Evolutionary conservation across 2,113 vertebrate species (phyloP), one percentile per base, ranked within the genome.

Genomic region (Dromaius novaehollandiae): DNA sequence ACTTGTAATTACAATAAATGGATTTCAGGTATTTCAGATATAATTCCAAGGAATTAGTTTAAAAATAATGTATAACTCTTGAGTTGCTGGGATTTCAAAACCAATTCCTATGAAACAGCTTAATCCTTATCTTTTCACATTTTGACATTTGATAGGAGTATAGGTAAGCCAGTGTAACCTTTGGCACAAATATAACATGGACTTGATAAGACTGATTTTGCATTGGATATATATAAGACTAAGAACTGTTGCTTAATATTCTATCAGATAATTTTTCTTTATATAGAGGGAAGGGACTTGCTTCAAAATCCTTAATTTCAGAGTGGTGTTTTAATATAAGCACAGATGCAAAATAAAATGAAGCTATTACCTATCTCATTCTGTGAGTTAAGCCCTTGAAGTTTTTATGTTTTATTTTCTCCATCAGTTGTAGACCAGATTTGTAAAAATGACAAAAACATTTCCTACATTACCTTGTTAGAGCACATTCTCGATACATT

Each of bases 31-130:
- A 82, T 90, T 90, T 84, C 34, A 26, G 42, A 51, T 80, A 48
- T 12, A 90, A 51, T 80, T 86, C 63, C 15, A 71, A 86, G 11
- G 9, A 73, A 83, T 89, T 83, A 46, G 7, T 76, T 90, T 90
- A 28, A 86, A 93, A 96, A 13, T n/a, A 88, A 26, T 26, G 77
- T 84, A 55, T 17, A 78, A 30, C 86, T 55, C 32, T 64, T 68
- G 13, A 82, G 26, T 40, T 91, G 68, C 63, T 90, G 66, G 34
- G 66, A 69, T 96, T 93, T 92, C 42, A 86, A 76, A 93, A 90
- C 21, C 18, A 56, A 51, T 76, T 94, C 30, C 32, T 77, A 6
- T 40, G 38, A 83, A 91, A 77, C 15, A 55, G 26, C 36, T 82
- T 89, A 93, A 71, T 82, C 20, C 46, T 84, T 91, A 26, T 28